Evolutionary conservation across 2,797 vertebrate species (phyloP).

Genomic region (Brachymystax lenok): DNA sequence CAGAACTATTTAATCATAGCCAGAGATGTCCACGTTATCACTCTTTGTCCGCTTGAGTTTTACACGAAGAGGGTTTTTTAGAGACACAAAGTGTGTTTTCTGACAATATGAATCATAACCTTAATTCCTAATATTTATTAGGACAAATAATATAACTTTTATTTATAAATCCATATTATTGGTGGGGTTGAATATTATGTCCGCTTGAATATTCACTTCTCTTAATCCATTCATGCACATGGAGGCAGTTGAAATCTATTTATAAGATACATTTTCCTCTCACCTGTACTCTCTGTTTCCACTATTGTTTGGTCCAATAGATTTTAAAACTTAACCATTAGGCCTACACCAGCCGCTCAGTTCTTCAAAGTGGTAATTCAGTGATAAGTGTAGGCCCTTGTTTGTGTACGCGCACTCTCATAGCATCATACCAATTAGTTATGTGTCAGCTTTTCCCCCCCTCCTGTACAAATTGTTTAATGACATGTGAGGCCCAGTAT

Average conservation of each 20-base stretch:
- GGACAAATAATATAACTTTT: neutral
- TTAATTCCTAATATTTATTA: neutral
- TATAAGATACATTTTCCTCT: neutral
- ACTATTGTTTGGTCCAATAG: neutral
- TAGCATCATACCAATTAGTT: constrained; percentile 63
- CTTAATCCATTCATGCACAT: neutral
- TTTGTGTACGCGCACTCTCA: constrained; percentile 50
- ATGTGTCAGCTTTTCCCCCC: constrained; percentile 45
- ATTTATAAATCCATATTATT: neutral
- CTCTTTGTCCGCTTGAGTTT: neutral
- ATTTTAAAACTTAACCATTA: constrained; percentile 24
- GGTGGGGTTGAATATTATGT: neutral
- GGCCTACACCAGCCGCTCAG: constrained; percentile 45
- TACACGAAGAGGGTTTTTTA: neutral
- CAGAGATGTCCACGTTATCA: neutral
- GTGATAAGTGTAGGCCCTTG: constrained; percentile 61
- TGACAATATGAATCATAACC: neutral
- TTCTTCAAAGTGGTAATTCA: constrained; percentile 58
- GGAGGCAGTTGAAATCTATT: neutral
- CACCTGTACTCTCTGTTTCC: too few species aligned
- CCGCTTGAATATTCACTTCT: neutral
- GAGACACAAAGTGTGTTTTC: neutral
- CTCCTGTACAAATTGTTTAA: constrained; percentile 66
- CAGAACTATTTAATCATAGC: neutral
- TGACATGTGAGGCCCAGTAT: constrained; percentile 60